phyloP scores from a whole-genome alignment of 2,797 vertebrate species.

The Silurus aristotelis region DNA sequence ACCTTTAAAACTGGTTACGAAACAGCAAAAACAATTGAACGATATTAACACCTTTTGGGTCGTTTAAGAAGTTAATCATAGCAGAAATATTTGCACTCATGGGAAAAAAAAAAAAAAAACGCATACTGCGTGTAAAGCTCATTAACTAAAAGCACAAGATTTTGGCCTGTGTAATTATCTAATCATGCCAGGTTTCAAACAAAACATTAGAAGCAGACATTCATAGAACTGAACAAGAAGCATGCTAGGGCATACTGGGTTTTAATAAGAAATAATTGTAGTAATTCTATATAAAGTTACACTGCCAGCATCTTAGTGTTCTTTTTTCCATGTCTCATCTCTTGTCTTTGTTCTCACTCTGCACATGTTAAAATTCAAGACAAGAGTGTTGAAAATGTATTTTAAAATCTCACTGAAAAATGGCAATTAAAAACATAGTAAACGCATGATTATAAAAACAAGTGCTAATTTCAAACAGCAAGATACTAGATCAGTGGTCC shows the following conservation, averaged over 20 bases:
- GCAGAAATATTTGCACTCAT: not conserved
- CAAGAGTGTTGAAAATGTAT: not conserved
- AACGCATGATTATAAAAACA: not conserved
- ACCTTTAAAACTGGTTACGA: not conserved
- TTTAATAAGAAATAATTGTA: not conserved
- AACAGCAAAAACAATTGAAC: not conserved
- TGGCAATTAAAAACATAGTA: not conserved
- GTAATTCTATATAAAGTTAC: not conserved
- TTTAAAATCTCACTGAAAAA: not conserved
- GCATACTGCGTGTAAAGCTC: not conserved
- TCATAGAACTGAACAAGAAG: not conserved
- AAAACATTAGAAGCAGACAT: not conserved
- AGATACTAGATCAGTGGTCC: too few species aligned
- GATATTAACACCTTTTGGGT: not conserved
- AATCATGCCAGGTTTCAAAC: not conserved
- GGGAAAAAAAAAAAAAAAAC: not conserved
- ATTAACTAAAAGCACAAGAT: not conserved
- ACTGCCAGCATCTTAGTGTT: not conserved
- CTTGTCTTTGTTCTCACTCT: not conserved
- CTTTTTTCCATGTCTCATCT: not conserved
- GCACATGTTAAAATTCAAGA: not conserved
- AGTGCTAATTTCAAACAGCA: not conserved
- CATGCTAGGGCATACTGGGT: not conserved
- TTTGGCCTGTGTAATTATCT: not conserved
- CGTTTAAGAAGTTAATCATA: too few species aligned